Base-by-base conservation (phyloP, 2,797 vertebrate species). In the Sebastes kiyomatsui region DNA sequence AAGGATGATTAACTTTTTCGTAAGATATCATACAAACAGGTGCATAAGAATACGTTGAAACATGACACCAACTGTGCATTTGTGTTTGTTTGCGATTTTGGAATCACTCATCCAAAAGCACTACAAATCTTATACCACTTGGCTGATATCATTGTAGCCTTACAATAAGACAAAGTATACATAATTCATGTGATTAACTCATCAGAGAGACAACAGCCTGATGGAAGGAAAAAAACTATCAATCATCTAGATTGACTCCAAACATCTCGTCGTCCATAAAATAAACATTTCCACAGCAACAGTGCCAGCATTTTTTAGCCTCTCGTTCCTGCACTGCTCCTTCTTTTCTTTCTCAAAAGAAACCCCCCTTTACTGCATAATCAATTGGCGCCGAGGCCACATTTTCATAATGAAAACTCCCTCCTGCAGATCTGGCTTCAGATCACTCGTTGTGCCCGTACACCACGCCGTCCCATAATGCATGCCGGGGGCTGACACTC, bases 371-470 rank as follows among this genome's bases (percentile, higher is more conserved):
- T 10, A 16, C 55, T 58, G 33, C 33, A 66, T 68, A 74, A 84
- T 80, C 64, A 85, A 54, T n/a, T 60, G 59, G 77, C 66, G 25
- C 59, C 1, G 56, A 84, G 60, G 68, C 72, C 66, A 69, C 62
- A 64, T 58, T 80, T 76, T 54, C 32, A 71, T 81, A 72, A 85
- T 85, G 56, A 88, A 77, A 49, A 4, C 68, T 46, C 27, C 42
- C 69, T 66, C 67, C 74, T 46, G 52, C 52, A 71, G 73, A 61
- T 87, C 46, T 75, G 79, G 79, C 79, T 81, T 73, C 74, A 85
- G 77, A 86, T 73, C 81, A 81, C 83, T 80, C 67, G 33, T 65
- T 75, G 55, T 32, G 66, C 75, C 62, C 38, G 49, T 10, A 27
- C 61, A 42, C 72, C 27, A 5, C 4, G 56, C 18, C 22, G 5